Evolutionary conservation across 2,113 vertebrate species (phyloP), one percentile per base, ranked within the genome.

Genomic region (Myotis davidii): DNA sequence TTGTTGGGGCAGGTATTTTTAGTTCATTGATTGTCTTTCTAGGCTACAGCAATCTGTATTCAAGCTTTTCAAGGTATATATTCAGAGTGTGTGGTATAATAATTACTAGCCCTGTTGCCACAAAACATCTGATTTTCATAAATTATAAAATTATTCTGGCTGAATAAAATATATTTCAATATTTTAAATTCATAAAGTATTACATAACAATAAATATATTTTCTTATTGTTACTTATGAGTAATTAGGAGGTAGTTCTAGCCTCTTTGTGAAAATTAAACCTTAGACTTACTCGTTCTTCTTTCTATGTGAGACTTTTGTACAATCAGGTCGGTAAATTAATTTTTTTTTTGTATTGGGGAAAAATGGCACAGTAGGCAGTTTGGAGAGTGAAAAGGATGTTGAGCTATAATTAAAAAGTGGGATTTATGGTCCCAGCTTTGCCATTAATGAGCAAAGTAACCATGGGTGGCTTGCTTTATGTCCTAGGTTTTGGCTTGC

Each of bases 151-250:
- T 69, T 83, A 70, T 70, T 23, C 29, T 91, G 82, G 21, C 56
- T 82, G 34, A 18, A 59, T 54, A 92, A 94, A 77, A 54, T 88
- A 69, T n/a, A 45, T 37, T 82, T 45, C 87, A 94, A 76, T 59
- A 65, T 52, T 83, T 94, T 85, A 23, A 74, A 69, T 85, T 82
- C 11, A 90, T 54, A 34, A 76, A 76, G 50, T 48, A 59, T 89
- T n/a, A 52, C 74, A 21, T 85, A 89, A 50, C 21, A 86, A 82
- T 29, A 91, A 85, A 61, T 82, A 14, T 25, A 29, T 74, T 85
- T 88, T 73, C 42, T 76, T 61, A 39, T 42, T 86, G 81, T 17
- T 11, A 25, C 32, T 81, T 54, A 52, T 85, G 42, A 84, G 21
- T 20, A 64, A 37, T 72, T 65, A 70, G 14, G 48, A 67, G 11